Base-by-base conservation (phyloP, 2,797 vertebrate species). In the Pogonophryne albipinna region DNA sequence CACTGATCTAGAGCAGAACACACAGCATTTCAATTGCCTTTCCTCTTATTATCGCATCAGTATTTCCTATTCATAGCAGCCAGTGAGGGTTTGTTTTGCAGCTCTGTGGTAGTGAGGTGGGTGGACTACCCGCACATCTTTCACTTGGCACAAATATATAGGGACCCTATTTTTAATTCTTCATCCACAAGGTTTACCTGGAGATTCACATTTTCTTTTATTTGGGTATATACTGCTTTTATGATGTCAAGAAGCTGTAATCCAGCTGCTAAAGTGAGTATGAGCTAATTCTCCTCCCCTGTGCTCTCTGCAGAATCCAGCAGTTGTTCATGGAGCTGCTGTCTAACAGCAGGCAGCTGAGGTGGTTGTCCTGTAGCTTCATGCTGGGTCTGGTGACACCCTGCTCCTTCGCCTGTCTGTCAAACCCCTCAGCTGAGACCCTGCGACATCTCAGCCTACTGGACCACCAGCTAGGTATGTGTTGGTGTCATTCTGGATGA, bases 361-460 rank as follows among this genome's bases (percentile, higher is more conserved):
- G 95, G 89, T 98, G 97, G 97, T 92, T 99, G 83, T 99, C 97
- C 69, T 98, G 96, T 74, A 96, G 97, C 69, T 99, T 99, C 93
- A 98, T 99, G 97, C 94, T 98, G 75, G 96, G 97, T 69, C 95
- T 99, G 90, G 95, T 98, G 90, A 99, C 97, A 73, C 95, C 97
- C 60, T 94, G 95, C 82, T 98, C 98, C 47, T 83, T 99, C 92
- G 95, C 97, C 77, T 96, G 96, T 80, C 93, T 99, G 87, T 98
- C 98, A 55, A 99, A 99, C 77, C 92, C 95, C 70, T 95, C 98
- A 82, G 96, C 97, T 80, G 96, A 94, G 90, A 96, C 96, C 85
- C 95, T 99, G 93, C 96, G 97, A 85, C 98, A 99, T 89, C 95
- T 99, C 87, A 98, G 98, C 91, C 95, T 99, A 79, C 79, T 99